These are phyloP conservation scores for Halocaridina rubra DNA, from an alignment of 2,888 invertebrate species.

Conservation along the genomic window DNA sequence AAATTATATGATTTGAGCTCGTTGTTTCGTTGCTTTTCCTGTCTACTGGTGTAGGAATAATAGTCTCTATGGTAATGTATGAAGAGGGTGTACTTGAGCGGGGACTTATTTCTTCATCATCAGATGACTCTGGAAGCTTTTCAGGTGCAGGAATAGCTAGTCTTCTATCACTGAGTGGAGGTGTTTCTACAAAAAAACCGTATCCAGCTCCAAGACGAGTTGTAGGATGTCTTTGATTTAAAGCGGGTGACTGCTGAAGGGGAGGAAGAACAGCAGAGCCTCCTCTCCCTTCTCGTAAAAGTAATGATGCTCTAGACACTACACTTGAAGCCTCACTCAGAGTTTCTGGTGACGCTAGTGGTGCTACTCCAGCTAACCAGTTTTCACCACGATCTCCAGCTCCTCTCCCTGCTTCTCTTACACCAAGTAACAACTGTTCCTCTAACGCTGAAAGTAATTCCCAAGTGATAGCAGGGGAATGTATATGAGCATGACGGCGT, in stretches of 20 bases:
- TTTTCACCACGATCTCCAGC: conserved; percentile 68
- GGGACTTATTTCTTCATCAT: conserved; percentile 51
- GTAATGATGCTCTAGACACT: conserved; percentile 72
- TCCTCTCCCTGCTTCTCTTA: conserved; percentile 49
- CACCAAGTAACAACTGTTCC: conserved; percentile 63
- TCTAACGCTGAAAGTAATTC: conserved; percentile 70
- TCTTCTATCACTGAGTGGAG: conserved; percentile 19
- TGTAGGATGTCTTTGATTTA: conserved; percentile 31
- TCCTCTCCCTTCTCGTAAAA: conserved; percentile 49
- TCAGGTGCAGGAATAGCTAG: conserved; percentile 16
- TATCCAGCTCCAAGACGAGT: conserved; percentile 57
- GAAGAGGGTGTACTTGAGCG: conserved; percentile 44
- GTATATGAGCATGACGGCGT: conserved; percentile 47
- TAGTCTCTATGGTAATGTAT: conserved; percentile 61
- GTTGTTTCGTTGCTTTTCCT: conserved; percentile 9
- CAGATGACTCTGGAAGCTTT: conserved; percentile 35
- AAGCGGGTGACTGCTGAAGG: conserved; percentile 38
- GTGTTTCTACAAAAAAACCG: conserved; percentile 61
- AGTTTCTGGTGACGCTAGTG: conserved; percentile 85
- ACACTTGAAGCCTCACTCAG: conserved; percentile 84
- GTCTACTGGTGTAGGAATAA: conserved; percentile 45
- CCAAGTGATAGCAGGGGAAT: conserved; percentile 68
- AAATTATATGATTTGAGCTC: not conserved
- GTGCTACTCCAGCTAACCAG: conserved; percentile 79
- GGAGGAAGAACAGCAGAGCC: conserved; percentile 12